Base-by-base conservation (phyloP, 2,888 invertebrate genomes). In the Acrocera orbiculus region DNA sequence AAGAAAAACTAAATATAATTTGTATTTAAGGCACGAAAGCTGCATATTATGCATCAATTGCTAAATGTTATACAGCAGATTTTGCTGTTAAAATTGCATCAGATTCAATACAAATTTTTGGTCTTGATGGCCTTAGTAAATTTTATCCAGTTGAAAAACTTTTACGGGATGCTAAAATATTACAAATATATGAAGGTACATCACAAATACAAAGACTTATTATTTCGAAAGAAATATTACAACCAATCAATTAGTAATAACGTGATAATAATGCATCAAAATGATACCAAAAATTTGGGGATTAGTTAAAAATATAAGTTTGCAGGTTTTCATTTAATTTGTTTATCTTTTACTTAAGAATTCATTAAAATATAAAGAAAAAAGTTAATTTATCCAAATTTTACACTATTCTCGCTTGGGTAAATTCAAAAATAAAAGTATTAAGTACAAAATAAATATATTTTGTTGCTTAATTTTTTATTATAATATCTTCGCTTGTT, bases 81-180 rank as follows among this genome's bases (percentile, higher is more conserved):
- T 67, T 85, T 32, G 89, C 89, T 7, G 90, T 89, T 56, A 85
- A 83, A 54, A 73, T 76, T 37, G 89, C 90, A 1, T 63, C 82
- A 0, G 87, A 90, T 59, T 89, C 90, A 30, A 90, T 92, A 0
- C 80, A 87, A 67, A 67, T 89, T 17, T 87, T 85, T 54, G 89
- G 89, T 14, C 89, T 87, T n/a, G 81, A 81, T 56, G 89, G 90
- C 1, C 92, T 82, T 64, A 92, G 90, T 63, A 73, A 70, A 16
- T 92, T 92, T 30, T 93, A 93, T 58, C 92, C 92, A 0, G 92
- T 89, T 0, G 92, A 93, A 57, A 93, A 93, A 52, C 65, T 93
- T 37, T 90, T 92, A 89, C 66, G 93, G 40, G 93, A 93, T 60
- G 90, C 92, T 11, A 93, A 93, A 58, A 92, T 93, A 48, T 89